Evolutionary conservation across 2,113 vertebrate genomes (phyloP).

Genomic region (Geothlypis trichas): DNA sequence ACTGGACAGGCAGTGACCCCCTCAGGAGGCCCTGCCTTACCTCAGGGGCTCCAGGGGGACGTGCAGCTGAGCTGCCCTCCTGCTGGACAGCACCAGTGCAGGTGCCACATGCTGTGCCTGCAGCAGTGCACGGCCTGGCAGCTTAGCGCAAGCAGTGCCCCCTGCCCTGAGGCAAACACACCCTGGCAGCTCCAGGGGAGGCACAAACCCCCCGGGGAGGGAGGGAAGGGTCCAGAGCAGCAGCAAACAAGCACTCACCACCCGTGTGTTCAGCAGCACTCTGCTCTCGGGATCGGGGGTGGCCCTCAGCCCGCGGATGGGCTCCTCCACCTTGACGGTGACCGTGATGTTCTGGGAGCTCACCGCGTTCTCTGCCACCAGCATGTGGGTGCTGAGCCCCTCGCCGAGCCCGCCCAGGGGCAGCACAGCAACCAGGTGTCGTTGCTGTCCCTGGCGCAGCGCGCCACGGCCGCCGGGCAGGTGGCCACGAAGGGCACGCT

Average conservation of each 20-base stretch:
- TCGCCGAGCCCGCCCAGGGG: conserved; percentile 60
- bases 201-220: not conserved
- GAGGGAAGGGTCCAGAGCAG: fast-evolving
- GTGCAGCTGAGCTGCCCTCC: not conserved
- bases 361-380: conserved; percentile 74
- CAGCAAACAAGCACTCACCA: conserved; percentile 77
- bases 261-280: conserved; percentile 86
- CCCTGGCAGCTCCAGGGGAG: not conserved
- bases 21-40: not conserved
- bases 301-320: conserved; percentile 82
- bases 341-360: conserved; percentile 80
- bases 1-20: not conserved
- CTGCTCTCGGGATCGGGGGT: conserved; percentile 85
- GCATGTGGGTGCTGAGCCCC: conserved; percentile 47
- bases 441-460: conserved; percentile 32
- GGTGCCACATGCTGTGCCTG: not conserved
- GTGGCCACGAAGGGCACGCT: conserved; percentile 73
- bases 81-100: not conserved
- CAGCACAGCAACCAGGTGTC: conserved; percentile 80
- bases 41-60: not conserved
- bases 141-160: conserved; percentile 34
- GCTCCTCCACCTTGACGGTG: conserved; percentile 81
- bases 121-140: not conserved
- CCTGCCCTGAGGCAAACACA: not conserved
- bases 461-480: conserved; percentile 66